Evolutionary conservation across 64 coral and sea anemone species (phyloP), one percentile per base, ranked within the genome.

Genomic region (Orbicella faveolata): DNA sequence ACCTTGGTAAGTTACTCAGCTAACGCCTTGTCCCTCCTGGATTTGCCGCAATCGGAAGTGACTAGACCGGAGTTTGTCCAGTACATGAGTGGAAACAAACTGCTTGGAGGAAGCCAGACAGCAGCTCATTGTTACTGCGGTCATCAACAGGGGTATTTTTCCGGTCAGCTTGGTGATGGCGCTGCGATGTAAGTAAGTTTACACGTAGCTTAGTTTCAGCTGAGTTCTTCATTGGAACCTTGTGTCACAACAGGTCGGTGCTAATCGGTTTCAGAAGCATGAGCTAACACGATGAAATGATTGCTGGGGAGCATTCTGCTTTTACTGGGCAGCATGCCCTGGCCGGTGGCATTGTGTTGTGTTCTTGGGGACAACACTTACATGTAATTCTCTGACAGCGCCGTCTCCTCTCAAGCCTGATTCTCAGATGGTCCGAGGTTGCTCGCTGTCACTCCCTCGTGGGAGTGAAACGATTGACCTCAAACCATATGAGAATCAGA

Each of bases 101-200:
- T 90, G 61, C 88, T 98, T 33, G 93, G 90, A 19, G 96, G 96
- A 52, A 87, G 93, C 21, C 86, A 88, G 51, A 92, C 93, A 41
- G 96, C 96, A 57, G 93, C 96, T 23, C 96, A 98, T 69, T 98
- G 96, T 79, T 98, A 98, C 41, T 98, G 96, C 84, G 96, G 96
- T 16, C 96, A 98, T 67, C 96, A 98, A 39, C 93, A 90, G 84
- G 96, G 96, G 8, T 89, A 88, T 80, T 98, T 98, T 61, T 90
- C 93, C 3, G 96, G 96, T 30, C 96, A 98, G 84, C 83, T 98
- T n/a, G 96, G 96, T 23, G 96, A 98, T 90, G 96, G 96, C 53
- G 96, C 96, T 15, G 90, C 96, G 65, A 95, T 98, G 96, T 98
- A 89, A 92, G 95, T 87, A 30, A 41, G 39, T 41, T 41, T 4